Percentiles rank a stretch among this genome's conserved stretches.
phyloP scores from a whole-genome alignment of 2,113 vertebrate genomes.

The Paracanthobrama guichenoti region DNA sequence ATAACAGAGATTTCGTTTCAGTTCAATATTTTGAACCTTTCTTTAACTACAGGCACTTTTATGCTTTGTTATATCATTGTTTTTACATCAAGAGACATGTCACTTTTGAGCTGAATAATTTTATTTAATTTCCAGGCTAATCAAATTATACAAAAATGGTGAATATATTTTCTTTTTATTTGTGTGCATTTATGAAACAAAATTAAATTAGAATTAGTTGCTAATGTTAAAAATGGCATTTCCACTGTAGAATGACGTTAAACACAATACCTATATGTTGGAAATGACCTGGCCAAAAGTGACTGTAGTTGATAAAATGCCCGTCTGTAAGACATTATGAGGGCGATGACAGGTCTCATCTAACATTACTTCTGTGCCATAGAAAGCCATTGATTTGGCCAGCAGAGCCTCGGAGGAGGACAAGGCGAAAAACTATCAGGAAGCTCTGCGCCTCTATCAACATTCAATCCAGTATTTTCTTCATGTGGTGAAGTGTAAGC shows the following conservation, averaged over 20 bases:
- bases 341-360: not conserved
- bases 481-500: slow-evolving; percentile 96
- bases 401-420: slow-evolving; percentile 97
- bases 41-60: not conserved
- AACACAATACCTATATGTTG: too few species aligned
- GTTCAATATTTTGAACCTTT: too few species aligned
- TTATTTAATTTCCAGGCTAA: not conserved
- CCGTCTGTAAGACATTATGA: too few species aligned
- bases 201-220: not conserved
- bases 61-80: not conserved
- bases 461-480: slow-evolving; percentile 95
- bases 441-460: slow-evolving; percentile 92
- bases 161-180: not conserved
- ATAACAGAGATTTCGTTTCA: not conserved
- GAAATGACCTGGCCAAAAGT: too few species aligned
- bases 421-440: slow-evolving; percentile 95
- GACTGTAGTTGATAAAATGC: too few species aligned
- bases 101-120: too few species aligned
- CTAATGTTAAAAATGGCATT: too few species aligned
- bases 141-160: not conserved
- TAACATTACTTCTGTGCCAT: slow-evolving; percentile 32
- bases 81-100: not conserved
- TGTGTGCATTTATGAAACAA: not conserved
- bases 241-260: too few species aligned
- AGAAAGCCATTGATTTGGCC: slow-evolving; percentile 98